Percentiles rank a stretch among this genome's conserved stretches.
Evolutionary conservation across 2,888 invertebrate species (phyloP).

Genomic region (Cataglyphis livida): DNA sequence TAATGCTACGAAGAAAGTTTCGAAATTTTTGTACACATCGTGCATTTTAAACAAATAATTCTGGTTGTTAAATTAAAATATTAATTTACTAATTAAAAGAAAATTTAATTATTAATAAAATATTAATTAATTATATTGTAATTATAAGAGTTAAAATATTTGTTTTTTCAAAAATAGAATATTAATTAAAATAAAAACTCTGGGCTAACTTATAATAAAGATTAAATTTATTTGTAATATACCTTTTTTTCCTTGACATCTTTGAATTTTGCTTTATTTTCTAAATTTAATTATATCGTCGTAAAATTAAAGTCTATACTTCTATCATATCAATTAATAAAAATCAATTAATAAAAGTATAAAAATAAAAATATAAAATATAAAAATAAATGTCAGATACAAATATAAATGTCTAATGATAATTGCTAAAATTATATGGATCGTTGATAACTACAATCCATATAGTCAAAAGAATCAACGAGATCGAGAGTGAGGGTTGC

Average conservation of each 20-base stretch:
- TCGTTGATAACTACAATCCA: background rate
- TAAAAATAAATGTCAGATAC: background rate
- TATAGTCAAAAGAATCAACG: slow-evolving; percentile 52
- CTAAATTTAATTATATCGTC: no score
- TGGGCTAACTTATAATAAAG: background rate
- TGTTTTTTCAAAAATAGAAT: no score
- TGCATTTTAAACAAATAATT: no score
- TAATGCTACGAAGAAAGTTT: no score
- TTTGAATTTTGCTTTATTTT: background rate
- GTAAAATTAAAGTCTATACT: background rate
- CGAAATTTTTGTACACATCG: no score
- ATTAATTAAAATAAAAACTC: no score
- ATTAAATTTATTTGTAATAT: background rate
- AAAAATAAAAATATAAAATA: background rate
- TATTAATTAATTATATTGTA: no score
- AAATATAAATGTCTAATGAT: background rate
- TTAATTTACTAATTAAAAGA: no score
- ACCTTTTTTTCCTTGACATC: background rate
- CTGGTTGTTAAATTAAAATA: no score
- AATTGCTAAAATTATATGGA: background rate
- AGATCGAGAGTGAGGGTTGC: slow-evolving; percentile 77
- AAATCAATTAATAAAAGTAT: background rate
- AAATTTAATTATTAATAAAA: no score
- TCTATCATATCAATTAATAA: background rate
- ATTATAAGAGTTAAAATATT: no score